phyloP scores from a whole-genome alignment of 30 jellyfish, hydroid and myxozoan genomes.

The Pseudorhiza aurosa region DNA sequence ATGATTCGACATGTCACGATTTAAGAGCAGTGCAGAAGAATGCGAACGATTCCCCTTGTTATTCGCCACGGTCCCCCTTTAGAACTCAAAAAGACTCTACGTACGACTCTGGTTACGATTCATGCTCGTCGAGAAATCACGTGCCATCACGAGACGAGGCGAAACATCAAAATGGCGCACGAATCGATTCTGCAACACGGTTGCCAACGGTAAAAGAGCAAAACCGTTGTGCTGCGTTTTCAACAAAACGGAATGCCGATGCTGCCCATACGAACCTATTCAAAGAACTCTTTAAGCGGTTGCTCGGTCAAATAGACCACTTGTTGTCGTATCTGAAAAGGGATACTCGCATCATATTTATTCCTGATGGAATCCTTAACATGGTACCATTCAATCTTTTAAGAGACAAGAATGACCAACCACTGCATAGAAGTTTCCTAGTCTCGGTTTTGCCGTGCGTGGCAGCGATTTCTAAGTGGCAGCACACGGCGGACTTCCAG shows the following conservation, averaged over 20 bases:
- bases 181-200: not conserved
- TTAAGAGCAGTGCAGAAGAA: not conserved
- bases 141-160: not conserved
- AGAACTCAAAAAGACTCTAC: not conserved
- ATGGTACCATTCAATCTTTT: conserved; percentile 61
- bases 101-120: conserved; percentile 55
- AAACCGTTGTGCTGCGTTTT: not conserved
- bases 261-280: conserved; percentile 1
- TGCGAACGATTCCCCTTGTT: not conserved
- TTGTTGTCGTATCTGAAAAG: conserved; percentile 5
- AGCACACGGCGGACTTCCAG: not conserved
- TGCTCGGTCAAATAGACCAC: conserved; percentile 62
- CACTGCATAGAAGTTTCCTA: conserved; percentile 21
- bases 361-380: conserved; percentile 55
- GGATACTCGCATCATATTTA: not conserved
- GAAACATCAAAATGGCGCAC: not conserved
- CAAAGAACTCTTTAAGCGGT: conserved; percentile 18
- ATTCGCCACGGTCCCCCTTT: not conserved
- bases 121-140: not conserved
- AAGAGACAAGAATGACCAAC: conserved; percentile 19
- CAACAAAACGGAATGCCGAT: too few species aligned
- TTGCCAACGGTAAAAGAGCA: not conserved
- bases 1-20: too few species aligned
- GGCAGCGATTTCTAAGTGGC: conserved; percentile 9
- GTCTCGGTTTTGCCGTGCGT: conserved; percentile 55